These are phyloP conservation scores for Napeogenes inachia DNA, from an alignment of 2,888 invertebrate species.

Conservation along the genomic window DNA sequence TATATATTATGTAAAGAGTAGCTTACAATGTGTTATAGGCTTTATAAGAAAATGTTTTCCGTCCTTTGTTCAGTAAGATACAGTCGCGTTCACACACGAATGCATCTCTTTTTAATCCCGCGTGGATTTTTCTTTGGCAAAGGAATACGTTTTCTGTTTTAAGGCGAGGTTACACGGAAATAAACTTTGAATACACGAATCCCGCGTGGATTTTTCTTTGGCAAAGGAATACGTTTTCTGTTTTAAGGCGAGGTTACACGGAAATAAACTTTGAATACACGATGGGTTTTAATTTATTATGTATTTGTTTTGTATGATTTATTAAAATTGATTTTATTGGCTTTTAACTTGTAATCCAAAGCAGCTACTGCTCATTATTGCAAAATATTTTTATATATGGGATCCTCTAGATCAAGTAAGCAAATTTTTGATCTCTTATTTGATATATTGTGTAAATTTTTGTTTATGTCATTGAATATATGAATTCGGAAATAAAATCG, in stretches of 20 bases:
- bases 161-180: constrained; percentile 33
- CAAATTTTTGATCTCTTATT: too few relatives aligned
- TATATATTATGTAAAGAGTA: constrained; percentile 4
- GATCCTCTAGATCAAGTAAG: too few relatives aligned
- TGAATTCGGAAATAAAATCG: too few relatives aligned
- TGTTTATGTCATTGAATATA: too few relatives aligned
- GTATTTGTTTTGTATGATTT: too few relatives aligned
- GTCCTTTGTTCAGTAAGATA: constrained; percentile 69
- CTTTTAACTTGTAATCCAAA: too few relatives aligned
- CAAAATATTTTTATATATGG: too few relatives aligned
- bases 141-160: constrained; percentile 47
- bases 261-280: too few relatives aligned
- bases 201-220: constrained; percentile 58
- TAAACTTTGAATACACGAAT: constrained; percentile 45
- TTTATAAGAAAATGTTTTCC: constrained; percentile 58
- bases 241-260: constrained; percentile 36
- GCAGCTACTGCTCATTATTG: too few relatives aligned
- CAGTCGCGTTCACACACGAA: constrained; percentile 70
- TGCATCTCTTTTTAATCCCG: constrained; percentile 69
- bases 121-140: constrained; percentile 58
- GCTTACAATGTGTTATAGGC: constrained; percentile 6
- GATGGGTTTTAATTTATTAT: too few relatives aligned
- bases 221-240: constrained; percentile 51
- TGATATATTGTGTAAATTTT: too few relatives aligned
- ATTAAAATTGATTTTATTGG: too few relatives aligned